Base-by-base conservation (phyloP, 2,113 vertebrate species). In the Gymnobelideus leadbeateri region DNA sequence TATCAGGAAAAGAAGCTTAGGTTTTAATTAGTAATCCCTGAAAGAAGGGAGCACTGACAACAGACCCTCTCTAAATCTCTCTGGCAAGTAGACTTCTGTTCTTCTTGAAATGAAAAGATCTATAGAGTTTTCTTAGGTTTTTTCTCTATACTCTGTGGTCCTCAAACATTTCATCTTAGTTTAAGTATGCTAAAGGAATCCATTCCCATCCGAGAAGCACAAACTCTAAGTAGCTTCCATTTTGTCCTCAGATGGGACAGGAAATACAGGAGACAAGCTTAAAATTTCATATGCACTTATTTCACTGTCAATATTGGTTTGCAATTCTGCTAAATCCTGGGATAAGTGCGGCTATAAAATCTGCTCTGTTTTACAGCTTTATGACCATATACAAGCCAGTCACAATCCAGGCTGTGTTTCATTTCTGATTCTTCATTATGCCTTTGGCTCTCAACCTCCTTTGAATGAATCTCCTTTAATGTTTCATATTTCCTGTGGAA, bases 391-490 rank as follows among this genome's bases (percentile, higher is more conserved):
- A 84, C 68, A 84, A 84, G 68, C 68, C 68, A 84, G 68, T 43
- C 68, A 77, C 61, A 84, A 84, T 84, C 68, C 68, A 84, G n/a
- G 68, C 68, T 8, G n/a, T 84, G 68, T 84, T 43, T 84, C 68
- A 84, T 84, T 84, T 43, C 68, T 84, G 68, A 84, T n/a, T 84
- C 68, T 84, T 84, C 68, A 84, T 84, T 84, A 84, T 84, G n/a
- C 68, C 68, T 84, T 84, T 84, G 68, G 68, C 68, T 84, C n/a
- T 84, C 68, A 43, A 84, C n/a, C 6, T 84, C 68, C n/a, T 84
- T 43, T 84, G 68, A 84, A 19, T 84, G 68, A 84, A 43, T 84
- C 68, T 84, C 68, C 68, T 43, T 84, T 84, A 84, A 84, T 84
- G n/a, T 84, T 84, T 43, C 68, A 43, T 84, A 43, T 84, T 52